phyloP scores from a whole-genome alignment of 2,888 invertebrate species.

The Cryptocephalus moraei region DNA sequence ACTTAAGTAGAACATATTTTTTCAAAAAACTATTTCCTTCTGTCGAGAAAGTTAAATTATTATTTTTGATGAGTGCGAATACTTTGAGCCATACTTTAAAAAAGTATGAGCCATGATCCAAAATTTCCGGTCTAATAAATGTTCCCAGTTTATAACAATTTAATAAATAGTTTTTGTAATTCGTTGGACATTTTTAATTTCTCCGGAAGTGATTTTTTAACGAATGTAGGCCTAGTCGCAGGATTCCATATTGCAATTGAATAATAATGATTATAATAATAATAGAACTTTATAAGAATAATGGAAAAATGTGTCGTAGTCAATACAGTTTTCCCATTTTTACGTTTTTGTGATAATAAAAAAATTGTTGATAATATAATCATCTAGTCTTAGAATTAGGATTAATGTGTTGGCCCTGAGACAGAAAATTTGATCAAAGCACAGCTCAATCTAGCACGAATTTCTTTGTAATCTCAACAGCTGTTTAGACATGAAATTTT shows the following conservation, averaged over 20 bases:
- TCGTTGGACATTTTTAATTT: neutral
- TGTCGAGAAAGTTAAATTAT: no score
- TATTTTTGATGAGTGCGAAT: no score
- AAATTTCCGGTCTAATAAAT: neutral
- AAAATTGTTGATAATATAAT: conserved; percentile 22
- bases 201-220: conserved; percentile 9
- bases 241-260: conserved; percentile 11
- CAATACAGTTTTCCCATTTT: conserved; percentile 23
- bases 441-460: neutral
- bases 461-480: no score
- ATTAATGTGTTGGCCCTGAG: conserved; percentile 7
- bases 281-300: conserved; percentile 7
- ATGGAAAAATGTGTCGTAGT: conserved; percentile 21
- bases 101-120: no score
- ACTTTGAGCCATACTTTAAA: no score
- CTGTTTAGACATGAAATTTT: no score
- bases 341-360: conserved; percentile 25
- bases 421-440: conserved; percentile 9
- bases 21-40: neutral
- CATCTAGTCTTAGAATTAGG: conserved; percentile 21
- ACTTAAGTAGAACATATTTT: neutral
- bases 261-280: conserved; percentile 13
- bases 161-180: neutral
- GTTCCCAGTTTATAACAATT: conserved; percentile 1
- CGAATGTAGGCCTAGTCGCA: conserved; percentile 14